A percentile compares a stretch with the other conserved stretches of the same genome.
phyloP scores from a whole-genome alignment of 2,797 vertebrate genomes.

The Alouatta caraya region DNA sequence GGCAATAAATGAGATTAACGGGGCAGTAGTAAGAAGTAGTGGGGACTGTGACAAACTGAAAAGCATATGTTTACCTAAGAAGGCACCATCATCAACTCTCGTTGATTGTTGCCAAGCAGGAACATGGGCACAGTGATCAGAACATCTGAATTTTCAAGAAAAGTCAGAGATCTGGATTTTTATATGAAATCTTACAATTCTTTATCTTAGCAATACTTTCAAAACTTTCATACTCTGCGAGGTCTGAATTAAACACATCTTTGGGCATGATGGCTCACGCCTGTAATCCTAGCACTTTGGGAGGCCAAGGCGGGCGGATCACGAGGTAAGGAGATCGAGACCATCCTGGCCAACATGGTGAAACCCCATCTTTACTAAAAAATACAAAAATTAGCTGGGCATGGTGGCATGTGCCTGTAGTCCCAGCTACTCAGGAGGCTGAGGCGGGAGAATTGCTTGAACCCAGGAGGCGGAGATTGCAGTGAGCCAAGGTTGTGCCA shows the following conservation, averaged over 20 bases:
- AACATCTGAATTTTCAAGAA: neutral
- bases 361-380: too few relatives aligned
- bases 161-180: neutral
- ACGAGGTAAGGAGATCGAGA: too few relatives aligned
- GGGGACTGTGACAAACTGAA: neutral
- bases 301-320: too few relatives aligned
- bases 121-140: neutral
- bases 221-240: neutral
- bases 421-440: too few relatives aligned
- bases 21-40: neutral
- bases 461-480: too few relatives aligned
- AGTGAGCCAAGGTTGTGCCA: too few relatives aligned
- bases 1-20: neutral
- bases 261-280: neutral
- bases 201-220: neutral
- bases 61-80: neutral
- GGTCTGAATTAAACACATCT: neutral
- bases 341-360: too few relatives aligned
- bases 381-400: too few relatives aligned
- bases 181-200: neutral
- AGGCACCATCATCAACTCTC: neutral
- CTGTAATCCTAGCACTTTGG: too few relatives aligned
- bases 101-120: too few relatives aligned
- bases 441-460: too few relatives aligned
- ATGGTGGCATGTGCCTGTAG: accelerated